A percentile compares a stretch with the other conserved stretches of the same genome.
Conservation (phyloP, 2,797 vertebrate genomes). For the Threskiornis aethiopicus region DNA sequence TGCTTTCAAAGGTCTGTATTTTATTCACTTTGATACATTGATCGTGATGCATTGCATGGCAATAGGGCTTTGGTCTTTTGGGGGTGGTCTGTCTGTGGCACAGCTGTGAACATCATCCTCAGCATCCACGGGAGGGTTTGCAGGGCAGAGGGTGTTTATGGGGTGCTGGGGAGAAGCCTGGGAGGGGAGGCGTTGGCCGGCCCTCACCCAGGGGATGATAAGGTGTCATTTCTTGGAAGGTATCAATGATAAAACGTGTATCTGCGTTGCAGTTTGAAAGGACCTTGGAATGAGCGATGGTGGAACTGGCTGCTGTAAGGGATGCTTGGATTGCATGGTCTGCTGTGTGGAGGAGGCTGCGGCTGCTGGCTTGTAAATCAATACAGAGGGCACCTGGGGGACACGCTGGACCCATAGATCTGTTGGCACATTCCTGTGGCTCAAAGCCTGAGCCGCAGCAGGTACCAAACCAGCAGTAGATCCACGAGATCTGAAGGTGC, state of each 20-base stretch:
- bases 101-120: neutral
- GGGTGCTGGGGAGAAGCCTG: neutral
- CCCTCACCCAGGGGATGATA: neutral
- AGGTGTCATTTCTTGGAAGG: neutral
- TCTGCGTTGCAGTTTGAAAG: neutral
- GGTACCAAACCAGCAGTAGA: neutral
- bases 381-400: fast-evolving
- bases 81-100: neutral
- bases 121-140: too few relatives aligned
- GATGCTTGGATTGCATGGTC: neutral
- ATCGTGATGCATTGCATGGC: neutral
- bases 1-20: neutral
- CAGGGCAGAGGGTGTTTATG: fast-evolving
- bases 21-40: neutral
- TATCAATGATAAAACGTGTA: fast-evolving
- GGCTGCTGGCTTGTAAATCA: neutral
- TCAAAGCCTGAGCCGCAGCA: neutral
- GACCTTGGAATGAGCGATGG: neutral
- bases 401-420: neutral
- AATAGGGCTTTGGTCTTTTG: neutral
- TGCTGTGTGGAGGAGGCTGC: neutral
- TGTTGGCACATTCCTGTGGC: fast-evolving
- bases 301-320: neutral
- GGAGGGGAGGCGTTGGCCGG: neutral
- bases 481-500: neutral